A percentile compares a stretch with the other conserved stretches of the same genome.
These are phyloP conservation scores for Dissostichus mawsoni DNA, from an alignment of 2,113 vertebrate species.

Conservation along the genomic window DNA sequence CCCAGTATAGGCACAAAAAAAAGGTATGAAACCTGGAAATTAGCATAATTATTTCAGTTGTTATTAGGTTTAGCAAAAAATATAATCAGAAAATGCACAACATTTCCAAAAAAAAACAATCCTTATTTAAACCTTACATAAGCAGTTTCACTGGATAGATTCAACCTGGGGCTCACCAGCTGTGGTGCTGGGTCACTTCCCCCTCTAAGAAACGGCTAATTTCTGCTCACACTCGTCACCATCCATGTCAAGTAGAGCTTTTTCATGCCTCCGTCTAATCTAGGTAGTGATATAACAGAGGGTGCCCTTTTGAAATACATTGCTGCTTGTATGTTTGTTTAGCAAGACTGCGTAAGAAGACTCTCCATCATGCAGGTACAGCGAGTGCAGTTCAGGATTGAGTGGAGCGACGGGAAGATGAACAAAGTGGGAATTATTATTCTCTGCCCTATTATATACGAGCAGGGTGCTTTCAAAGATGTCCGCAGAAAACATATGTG, in stretches of 20 bases:
- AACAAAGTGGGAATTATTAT: conserved; percentile 48
- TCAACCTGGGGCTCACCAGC: conserved; percentile 9
- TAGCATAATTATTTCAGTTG: background rate
- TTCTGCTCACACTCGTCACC: conserved; percentile 45
- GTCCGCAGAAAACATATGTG: background rate
- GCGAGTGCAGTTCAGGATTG: background rate
- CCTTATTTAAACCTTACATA: background rate
- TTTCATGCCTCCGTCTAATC: conserved; percentile 30
- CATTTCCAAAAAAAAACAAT: background rate
- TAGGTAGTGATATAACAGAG: conserved; percentile 31
- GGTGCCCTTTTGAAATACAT: conserved; percentile 38
- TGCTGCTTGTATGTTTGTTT: conserved; percentile 5
- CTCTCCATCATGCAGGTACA: conserved; percentile 31
- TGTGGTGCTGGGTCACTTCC: conserved; percentile 30
- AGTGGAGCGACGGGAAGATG: background rate
- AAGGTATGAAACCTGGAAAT: background rate
- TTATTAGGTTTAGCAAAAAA: background rate
- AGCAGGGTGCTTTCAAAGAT: conserved; percentile 5
- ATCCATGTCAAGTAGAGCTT: conserved; percentile 67
- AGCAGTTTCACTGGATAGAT: background rate
- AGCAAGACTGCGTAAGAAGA: conserved; percentile 12
- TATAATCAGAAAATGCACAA: background rate
- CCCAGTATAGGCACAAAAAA: no score
- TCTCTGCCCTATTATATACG: background rate
- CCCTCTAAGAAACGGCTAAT: conserved; percentile 5